Percentiles rank a stretch among this genome's conserved stretches.
Evolutionary conservation across 2,888 invertebrate genomes (phyloP).

Genomic region (Stenodema calcarata): DNA sequence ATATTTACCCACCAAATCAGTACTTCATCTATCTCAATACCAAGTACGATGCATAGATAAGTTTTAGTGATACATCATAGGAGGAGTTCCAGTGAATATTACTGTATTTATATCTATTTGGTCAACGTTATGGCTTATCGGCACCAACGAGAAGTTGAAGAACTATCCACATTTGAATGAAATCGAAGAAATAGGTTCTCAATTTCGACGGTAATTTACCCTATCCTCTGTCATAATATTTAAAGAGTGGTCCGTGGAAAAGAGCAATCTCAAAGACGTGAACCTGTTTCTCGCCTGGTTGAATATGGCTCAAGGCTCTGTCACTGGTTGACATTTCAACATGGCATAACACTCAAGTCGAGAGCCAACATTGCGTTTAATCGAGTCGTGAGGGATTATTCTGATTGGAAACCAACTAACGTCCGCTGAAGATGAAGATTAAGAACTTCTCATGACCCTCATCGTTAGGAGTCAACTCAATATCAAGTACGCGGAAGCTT

Average conservation of each 20-base stretch:
- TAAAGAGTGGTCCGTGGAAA: not conserved
- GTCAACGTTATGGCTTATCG: too few relatives aligned
- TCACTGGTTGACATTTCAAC: slow-evolving; percentile 24
- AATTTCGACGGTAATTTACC: too few relatives aligned
- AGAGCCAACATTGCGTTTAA: not conserved
- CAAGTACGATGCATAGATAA: too few relatives aligned
- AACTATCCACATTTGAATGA: too few relatives aligned
- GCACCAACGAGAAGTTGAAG: not conserved
- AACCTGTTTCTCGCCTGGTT: slow-evolving; percentile 14
- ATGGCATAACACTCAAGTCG: not conserved
- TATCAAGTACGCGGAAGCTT: not conserved
- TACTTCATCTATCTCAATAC: too few relatives aligned
- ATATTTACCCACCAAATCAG: too few relatives aligned
- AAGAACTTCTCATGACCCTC: not conserved
- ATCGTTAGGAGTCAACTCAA: not conserved
- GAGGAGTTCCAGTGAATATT: too few relatives aligned
- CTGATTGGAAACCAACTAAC: not conserved
- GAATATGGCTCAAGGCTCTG: slow-evolving; percentile 36
- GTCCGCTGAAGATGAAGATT: not conserved
- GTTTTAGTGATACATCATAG: too few relatives aligned
- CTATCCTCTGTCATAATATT: not conserved
- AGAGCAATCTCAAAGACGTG: not conserved
- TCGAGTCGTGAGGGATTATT: not conserved
- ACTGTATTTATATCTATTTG: too few relatives aligned
- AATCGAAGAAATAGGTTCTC: too few relatives aligned